Conservation (phyloP, 2,797 vertebrate species). For the Rhinatrema bivittatum region DNA sequence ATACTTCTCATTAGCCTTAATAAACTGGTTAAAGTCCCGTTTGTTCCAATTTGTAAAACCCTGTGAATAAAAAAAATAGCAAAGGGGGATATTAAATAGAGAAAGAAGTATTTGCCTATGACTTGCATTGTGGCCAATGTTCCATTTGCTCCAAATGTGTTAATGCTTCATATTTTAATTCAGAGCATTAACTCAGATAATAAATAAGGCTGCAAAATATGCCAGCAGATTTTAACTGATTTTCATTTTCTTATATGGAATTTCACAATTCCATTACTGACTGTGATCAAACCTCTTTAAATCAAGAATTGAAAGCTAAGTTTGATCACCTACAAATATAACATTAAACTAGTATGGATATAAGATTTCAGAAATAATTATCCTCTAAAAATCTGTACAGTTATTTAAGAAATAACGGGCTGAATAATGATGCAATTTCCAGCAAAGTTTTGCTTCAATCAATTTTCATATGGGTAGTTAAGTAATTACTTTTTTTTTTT, state of each 20-base stretch:
- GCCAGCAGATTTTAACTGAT: too few species aligned
- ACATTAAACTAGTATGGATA: too few species aligned
- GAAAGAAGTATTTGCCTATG: slow-evolving; percentile 3
- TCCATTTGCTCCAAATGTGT: not conserved
- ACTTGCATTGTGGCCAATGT: not conserved
- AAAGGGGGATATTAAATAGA: not conserved
- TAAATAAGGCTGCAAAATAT: too few species aligned
- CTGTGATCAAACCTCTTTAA: too few species aligned
- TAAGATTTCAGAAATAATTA: too few species aligned
- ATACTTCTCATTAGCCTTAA: slow-evolving; percentile 83
- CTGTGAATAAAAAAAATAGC: slow-evolving; percentile 40
- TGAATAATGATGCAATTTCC: not conserved
- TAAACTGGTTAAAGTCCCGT: slow-evolving; percentile 80
- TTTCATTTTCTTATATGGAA: too few species aligned
- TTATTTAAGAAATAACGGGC: not conserved
- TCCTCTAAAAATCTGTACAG: not conserved
- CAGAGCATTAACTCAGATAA: too few species aligned
- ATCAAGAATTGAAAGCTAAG: too few species aligned
- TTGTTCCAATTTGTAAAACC: slow-evolving; percentile 85
- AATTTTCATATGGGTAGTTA: slow-evolving; percentile 8
- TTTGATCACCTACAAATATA: too few species aligned
- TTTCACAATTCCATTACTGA: too few species aligned
- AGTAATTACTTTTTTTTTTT: slow-evolving; percentile 1
- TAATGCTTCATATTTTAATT: slow-evolving; percentile 11
- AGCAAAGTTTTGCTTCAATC: slow-evolving; percentile 3